Percentiles rank a stretch among this genome's conserved stretches.
These are phyloP conservation scores for Drosophila novamexicana DNA, from an alignment of 1,140 invertebrate genomes.

Conservation along the genomic window DNA sequence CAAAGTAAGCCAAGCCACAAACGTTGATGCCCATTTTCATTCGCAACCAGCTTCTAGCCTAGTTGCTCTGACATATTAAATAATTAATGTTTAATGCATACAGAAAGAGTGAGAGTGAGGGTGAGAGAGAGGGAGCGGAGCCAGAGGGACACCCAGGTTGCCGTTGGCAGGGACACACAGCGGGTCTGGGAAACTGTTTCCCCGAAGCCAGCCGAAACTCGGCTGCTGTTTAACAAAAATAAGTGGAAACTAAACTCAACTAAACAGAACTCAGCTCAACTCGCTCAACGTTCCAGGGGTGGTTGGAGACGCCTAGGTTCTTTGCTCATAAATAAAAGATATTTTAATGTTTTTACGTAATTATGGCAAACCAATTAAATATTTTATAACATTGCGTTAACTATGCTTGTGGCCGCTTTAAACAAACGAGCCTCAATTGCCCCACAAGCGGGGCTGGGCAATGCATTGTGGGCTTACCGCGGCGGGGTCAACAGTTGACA, in stretches of 20 bases:
- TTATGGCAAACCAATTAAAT: conserved; percentile 77
- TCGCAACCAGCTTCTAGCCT: conserved; percentile 60
- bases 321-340: conserved; percentile 70
- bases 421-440: background rate
- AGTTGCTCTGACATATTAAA: conserved; percentile 80
- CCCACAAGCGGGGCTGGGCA: background rate
- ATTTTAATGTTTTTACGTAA: conserved; percentile 82
- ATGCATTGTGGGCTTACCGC: conserved; percentile 6
- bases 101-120: conserved; percentile 17
- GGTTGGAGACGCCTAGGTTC: background rate
- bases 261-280: conserved; percentile 14
- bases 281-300: conserved; percentile 32
- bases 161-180: too few relatives aligned
- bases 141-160: background rate
- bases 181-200: conserved; percentile 14
- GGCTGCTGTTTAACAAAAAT: conserved; percentile 71
- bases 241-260: conserved; percentile 40
- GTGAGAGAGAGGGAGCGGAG: background rate
- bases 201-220: conserved; percentile 43
- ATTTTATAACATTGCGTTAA: conserved; percentile 69
- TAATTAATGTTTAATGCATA: conserved; percentile 80
- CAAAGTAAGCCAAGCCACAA: conserved; percentile 40
- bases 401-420: conserved; percentile 58
- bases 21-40: conserved; percentile 59
- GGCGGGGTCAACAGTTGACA: conserved; percentile 57